A percentile compares a stretch with the other conserved stretches of the same genome.
Conservation (phyloP, 2,113 vertebrate species). For the Miniopterus natalensis region DNA sequence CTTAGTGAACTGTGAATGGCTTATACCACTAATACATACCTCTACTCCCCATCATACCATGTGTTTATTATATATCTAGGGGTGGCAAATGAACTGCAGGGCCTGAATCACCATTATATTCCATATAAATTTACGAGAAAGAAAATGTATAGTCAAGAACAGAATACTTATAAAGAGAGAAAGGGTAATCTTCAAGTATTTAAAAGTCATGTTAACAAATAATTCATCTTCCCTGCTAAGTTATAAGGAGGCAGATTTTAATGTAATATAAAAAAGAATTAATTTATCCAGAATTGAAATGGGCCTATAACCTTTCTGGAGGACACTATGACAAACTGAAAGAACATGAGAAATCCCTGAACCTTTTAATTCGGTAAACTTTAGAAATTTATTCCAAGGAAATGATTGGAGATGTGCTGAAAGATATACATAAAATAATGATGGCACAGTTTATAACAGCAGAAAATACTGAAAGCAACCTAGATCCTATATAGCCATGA, state of each 20-base stretch:
- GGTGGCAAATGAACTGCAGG: not conserved
- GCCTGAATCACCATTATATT: not conserved
- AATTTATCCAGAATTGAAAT: conserved; percentile 4
- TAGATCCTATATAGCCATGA: not conserved
- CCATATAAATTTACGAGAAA: not conserved
- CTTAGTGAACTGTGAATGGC: not conserved
- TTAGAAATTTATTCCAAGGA: conserved; percentile 46
- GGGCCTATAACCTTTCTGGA: conserved; percentile 35
- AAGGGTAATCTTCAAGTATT: not conserved
- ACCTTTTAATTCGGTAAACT: not conserved
- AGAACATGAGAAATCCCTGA: not conserved
- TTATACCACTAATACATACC: not conserved
- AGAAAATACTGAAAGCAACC: not conserved
- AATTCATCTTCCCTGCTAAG: not conserved
- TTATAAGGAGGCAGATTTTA: conserved; percentile 45
- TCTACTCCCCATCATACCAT: not conserved
- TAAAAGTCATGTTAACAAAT: conserved; percentile 12
- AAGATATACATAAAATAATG: not conserved
- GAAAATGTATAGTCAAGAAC: not conserved
- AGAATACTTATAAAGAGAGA: not conserved
- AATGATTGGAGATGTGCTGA: not conserved
- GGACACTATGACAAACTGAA: conserved; percentile 29
- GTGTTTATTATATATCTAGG: not conserved
- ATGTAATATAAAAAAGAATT: not conserved
- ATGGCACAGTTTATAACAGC: not conserved